Evolutionary conservation across 1,140 invertebrate species (phyloP), one percentile per base, ranked within the genome.

Genomic region (Eriosoma lanigerum): DNA sequence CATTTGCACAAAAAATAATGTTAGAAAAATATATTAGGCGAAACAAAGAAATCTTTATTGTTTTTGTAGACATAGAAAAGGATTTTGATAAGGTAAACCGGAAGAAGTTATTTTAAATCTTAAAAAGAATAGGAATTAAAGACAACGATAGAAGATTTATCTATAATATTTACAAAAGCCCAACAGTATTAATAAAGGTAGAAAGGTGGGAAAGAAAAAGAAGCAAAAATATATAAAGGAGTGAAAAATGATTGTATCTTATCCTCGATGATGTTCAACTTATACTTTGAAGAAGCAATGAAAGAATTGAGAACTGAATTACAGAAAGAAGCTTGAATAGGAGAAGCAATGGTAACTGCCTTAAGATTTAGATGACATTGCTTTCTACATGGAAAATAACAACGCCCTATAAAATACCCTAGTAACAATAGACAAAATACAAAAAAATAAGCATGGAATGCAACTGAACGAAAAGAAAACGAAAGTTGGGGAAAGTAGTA

Each of bases 161-260:
- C 8, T 21, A 68, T 46, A 68, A 38, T 68, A 29, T 46, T 2
- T 68, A 68, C 21, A 68, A 38, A 24, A 68, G 44, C n/a, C 0
- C 38, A 46, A 46, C 13, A 29, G 64, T n/a, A 32, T 19, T 66
- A 32, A 66, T 68, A 44, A 32, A 68, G n/a, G 10, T 38, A 24
- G 10, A 68, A 29, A 17, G 29, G 15, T 68, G 32, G 32, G 8
- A 68, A 68, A 0, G 9, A 38, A 9, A 15, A 38, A 29, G 60
- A 64, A 38, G 66, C 19, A 44, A 44, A 56, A 50, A 81, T 72
- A 54, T 26, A 19, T 10, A 81, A 70, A 60, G 50, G 64, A 60
- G 64, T 54, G 26, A 44, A 50, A 72, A 21, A 60, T 73, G 50
- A 50, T 19, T 58, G 66, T 32, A 56, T 52, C 48, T 29, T 44